phyloP scores from a whole-genome alignment of 2,888 invertebrate genomes.

The Eucera pruinosa region DNA sequence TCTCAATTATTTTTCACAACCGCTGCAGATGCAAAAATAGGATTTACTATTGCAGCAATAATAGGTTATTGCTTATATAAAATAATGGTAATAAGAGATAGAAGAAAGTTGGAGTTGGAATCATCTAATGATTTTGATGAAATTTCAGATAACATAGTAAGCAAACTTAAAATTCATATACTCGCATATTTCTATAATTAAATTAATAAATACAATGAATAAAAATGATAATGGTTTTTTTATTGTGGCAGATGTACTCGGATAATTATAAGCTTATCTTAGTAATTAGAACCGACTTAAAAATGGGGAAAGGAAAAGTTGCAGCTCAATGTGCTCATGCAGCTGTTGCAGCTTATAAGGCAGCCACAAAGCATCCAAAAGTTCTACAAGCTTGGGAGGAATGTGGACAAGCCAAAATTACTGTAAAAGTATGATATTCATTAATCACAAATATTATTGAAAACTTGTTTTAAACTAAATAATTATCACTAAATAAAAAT shows the following conservation, averaged over 20 bases:
- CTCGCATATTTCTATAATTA: neutral
- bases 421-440: conserved; percentile 87
- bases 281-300: conserved; percentile 94
- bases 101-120: conserved; percentile 28
- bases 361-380: conserved; percentile 88
- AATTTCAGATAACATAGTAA: conserved; percentile 53
- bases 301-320: conserved; percentile 98
- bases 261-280: conserved; percentile 91
- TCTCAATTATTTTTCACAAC: conserved; percentile 54
- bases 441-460: neutral
- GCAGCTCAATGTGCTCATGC: conserved; percentile 98
- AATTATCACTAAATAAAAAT: conserved; percentile 22
- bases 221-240: neutral
- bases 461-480: conserved; percentile 3
- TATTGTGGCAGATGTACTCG: conserved; percentile 33
- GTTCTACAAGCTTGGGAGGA: conserved; percentile 88
- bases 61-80: conserved; percentile 72
- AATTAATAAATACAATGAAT: neutral
- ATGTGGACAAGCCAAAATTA: conserved; percentile 94
- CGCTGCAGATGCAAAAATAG: conserved; percentile 65
- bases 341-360: conserved; percentile 94
- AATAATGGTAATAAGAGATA: conserved; percentile 51
- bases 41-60: conserved; percentile 65
- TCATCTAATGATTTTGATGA: conserved; percentile 25
- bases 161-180: neutral